A percentile compares a stretch with the other conserved stretches of the same genome.
These are phyloP conservation scores for Drosophila kanapiae DNA, from an alignment of 1,140 invertebrate genomes.

Conservation along the genomic window DNA sequence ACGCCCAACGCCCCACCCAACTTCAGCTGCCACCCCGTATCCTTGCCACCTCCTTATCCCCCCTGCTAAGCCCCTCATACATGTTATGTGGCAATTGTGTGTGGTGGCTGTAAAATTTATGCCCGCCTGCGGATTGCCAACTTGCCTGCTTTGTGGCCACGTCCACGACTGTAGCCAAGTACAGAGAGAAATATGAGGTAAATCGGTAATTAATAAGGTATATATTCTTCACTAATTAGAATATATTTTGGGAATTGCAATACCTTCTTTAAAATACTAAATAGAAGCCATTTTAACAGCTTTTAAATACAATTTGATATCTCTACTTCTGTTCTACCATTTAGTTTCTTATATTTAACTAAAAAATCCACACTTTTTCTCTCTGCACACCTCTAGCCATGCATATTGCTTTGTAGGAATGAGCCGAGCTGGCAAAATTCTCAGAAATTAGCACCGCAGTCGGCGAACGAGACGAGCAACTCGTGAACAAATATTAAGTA, in stretches of 20 bases:
- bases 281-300: not conserved
- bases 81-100: constrained; percentile 56
- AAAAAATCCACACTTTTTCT: not conserved
- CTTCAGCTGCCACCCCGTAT: constrained; percentile 7
- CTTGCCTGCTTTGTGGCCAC: constrained; percentile 35
- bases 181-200: constrained; percentile 1
- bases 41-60: constrained; percentile 2
- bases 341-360: not conserved
- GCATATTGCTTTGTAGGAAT: constrained; percentile 40
- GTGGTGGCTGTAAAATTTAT: constrained; percentile 63
- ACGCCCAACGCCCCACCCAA: constrained; percentile 46
- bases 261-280: not conserved
- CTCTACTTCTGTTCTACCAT: not conserved
- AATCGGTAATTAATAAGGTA: not conserved
- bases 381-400: constrained; percentile 11
- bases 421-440: constrained; percentile 37
- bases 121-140: constrained; percentile 44
- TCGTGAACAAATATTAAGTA: constrained; percentile 55
- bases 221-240: not conserved
- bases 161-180: constrained; percentile 13
- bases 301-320: not conserved
- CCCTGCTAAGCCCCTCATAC: not conserved
- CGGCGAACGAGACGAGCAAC: constrained; percentile 34
- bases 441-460: constrained; percentile 42
- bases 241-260: not conserved